Base-by-base conservation (phyloP, 2,113 vertebrate genomes). In the Archilochus colubris region DNA sequence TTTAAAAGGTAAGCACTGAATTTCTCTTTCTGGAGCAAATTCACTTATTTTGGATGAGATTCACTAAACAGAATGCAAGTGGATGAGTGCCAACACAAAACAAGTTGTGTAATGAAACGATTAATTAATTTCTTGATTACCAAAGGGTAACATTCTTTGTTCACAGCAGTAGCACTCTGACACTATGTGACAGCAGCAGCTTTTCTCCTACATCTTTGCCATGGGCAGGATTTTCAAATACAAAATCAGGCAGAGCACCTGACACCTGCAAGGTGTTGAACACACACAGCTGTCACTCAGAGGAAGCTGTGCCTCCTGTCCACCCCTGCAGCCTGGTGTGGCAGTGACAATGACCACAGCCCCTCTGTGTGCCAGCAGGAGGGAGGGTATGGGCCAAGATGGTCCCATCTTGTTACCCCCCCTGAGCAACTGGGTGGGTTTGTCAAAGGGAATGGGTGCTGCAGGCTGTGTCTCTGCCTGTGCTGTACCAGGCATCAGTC, bases 61-160 rank as follows among this genome's bases (percentile, higher is more conserved):
- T 87, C 75, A 91, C 87, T 89, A 61, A 93, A 73, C 87, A 92
- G 78, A 94, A 88, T 86, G 82, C 38, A 55, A 74, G 57, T 70
- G 87, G 63, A 63, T 57, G 21, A 89, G 36, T 83, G 82, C 93
- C 93, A 94, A 63, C 25, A 91, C 31, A 67, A 85, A 95, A 80
- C 54, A 82, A 94, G 51, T 80, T 85, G 59, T 77, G 63, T 77
- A 95, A 87, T 94, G 77, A 94, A 89, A 88, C 67, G 76, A 94
- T 72, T 64, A 9, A 63, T 82, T 84, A 94, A 79, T 92, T 94
- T 91, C 70, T 94, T 92, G 92, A 92, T 94, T 86, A 88, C 44
- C 82, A 77, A 91, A 89, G 61, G 25, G 62, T 80, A 86, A 59
- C 61, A 70, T 91, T 74, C 77, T 94, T 94, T 83, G 63, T 87